phyloP scores from a whole-genome alignment of 92 coral and sea anemone species.

The Bergia puertoricense region DNA sequence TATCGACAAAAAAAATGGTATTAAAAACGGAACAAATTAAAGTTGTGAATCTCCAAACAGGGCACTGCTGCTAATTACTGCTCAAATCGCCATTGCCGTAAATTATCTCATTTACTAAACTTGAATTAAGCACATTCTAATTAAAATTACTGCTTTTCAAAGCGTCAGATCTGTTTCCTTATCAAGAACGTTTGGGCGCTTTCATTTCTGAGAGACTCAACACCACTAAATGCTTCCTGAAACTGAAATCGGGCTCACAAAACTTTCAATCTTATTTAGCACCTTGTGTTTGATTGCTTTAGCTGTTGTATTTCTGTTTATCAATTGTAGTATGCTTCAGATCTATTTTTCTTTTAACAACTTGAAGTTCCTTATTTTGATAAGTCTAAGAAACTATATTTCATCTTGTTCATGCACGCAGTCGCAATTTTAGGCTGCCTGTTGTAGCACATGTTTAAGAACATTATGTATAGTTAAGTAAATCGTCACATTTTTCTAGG shows the following conservation, averaged over 20 bases:
- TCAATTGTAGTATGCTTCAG: not conserved
- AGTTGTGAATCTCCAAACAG: not conserved
- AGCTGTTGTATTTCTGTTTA: not conserved
- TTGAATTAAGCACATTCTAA: not conserved
- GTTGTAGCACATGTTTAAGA: too few species aligned
- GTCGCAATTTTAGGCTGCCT: not conserved
- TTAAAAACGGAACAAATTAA: not conserved
- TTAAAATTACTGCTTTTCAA: not conserved
- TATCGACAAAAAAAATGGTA: not conserved
- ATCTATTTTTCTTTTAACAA: not conserved
- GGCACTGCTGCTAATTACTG: slow-evolving; percentile 5
- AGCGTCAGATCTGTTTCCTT: slow-evolving; percentile 7
- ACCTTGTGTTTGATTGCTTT: not conserved
- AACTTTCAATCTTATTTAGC: not conserved
- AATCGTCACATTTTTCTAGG: too few species aligned
- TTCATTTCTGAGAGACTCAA: not conserved
- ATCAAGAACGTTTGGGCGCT: not conserved
- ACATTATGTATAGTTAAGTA: too few species aligned
- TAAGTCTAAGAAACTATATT: not conserved
- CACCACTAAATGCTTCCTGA: not conserved
- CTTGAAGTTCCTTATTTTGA: not conserved
- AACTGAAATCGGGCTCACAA: not conserved
- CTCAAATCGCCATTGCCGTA: slow-evolving; percentile 26
- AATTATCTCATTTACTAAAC: not conserved
- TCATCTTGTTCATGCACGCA: not conserved